A percentile compares a stretch with the other conserved stretches of the same genome.
These are phyloP conservation scores for Notamacropus eugenii DNA, from an alignment of 2,797 vertebrate species.

Conservation along the genomic window DNA sequence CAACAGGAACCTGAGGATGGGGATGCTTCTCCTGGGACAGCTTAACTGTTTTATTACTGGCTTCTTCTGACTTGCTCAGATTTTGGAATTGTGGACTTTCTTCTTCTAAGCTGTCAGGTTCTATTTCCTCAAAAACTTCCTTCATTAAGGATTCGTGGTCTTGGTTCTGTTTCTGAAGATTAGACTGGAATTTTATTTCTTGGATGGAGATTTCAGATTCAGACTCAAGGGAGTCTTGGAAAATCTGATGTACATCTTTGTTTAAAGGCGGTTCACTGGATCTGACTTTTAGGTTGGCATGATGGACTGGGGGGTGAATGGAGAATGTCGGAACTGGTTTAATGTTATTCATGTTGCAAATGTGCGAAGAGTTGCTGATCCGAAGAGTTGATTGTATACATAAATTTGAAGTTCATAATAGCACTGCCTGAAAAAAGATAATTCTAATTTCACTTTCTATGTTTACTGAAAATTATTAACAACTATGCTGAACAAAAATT, in stretches of 20 bases:
- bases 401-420: not conserved
- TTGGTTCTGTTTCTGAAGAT: constrained; percentile 64
- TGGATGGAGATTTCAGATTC: constrained; percentile 83
- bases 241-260: constrained; percentile 22
- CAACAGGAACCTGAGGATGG: fast-evolving
- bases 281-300: constrained; percentile 54
- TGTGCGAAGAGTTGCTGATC: not conserved
- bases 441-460: constrained; percentile 46
- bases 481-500: constrained; percentile 46
- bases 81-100: constrained; percentile 59
- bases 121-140: constrained; percentile 46
- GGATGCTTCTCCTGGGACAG: fast-evolving
- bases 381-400: constrained; percentile 27
- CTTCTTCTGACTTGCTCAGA: constrained; percentile 50
- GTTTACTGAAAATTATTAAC: constrained; percentile 42
- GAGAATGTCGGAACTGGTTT: constrained; percentile 45
- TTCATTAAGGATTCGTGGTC: constrained; percentile 7
- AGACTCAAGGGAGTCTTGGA: constrained; percentile 82
- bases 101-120: constrained; percentile 84
- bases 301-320: constrained; percentile 28
- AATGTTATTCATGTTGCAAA: constrained; percentile 50
- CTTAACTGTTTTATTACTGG: not conserved
- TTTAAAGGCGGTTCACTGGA: constrained; percentile 22
- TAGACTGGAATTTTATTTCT: constrained; percentile 76
- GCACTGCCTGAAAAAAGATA: constrained; percentile 61